Base-by-base conservation (phyloP, 2,888 invertebrate genomes). In the Slavum lentiscoides region DNA sequence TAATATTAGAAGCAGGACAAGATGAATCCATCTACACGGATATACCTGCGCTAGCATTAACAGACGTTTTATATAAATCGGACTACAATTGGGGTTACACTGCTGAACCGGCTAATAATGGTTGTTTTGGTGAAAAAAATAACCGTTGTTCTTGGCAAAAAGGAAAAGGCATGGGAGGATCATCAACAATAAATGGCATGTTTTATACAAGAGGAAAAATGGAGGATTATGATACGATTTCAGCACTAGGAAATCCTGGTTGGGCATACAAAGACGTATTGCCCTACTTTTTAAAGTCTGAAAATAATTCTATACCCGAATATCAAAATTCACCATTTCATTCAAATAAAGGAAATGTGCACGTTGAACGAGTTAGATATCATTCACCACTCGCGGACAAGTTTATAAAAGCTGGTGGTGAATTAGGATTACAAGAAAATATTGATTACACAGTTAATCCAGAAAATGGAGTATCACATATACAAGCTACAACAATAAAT, bases 31-130 rank as follows among this genome's bases (percentile, higher is more conserved):
- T 90, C 1, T 85, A 90, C 9, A 88, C 89, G 9, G 90, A 91
- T 83, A 87, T 91, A 17, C 91, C 91, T 0, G 87, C 89, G 0
- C 83, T 91, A 17, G 87, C 88, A 13, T 49, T 49, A 3, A 49
- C 49, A 0, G 88, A 88, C 21, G 89, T 89, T 83, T 88, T 90
- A 68, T 90, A 90, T 83, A 85, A 89, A 23, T 89, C 90, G 0
- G 89, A 89, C 66, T 91, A 91, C 84, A 90, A 92, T 83, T 93
- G 93, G 93, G 90, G 90, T 66, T 93, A 92, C 86, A 89, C 89
- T 70, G 90, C 91, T 83, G 90, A 91, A 84, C 90, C 89, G 0
- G 91, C 92, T 84, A 87, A 88, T 2, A 80, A 82, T 58, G 89
- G 90, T 3, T 92, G 92, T 82, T 85, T 88, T 75, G 89, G 88